Conservation (phyloP, 2,113 vertebrate species). For the Pampusana beccarii region DNA sequence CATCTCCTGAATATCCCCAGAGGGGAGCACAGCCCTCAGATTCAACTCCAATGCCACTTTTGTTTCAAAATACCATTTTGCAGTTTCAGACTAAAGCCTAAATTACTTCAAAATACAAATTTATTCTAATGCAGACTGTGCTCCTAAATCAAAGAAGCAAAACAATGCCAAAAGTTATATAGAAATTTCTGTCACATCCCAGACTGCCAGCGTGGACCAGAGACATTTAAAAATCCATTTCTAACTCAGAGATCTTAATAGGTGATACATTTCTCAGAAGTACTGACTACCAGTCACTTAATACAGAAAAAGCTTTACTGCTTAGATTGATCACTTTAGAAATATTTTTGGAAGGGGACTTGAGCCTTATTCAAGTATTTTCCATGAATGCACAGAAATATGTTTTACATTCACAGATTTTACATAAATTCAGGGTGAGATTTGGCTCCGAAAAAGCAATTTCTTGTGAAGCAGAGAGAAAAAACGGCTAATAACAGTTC, state of each 20-base stretch:
- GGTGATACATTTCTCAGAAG: background rate
- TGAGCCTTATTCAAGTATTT: background rate
- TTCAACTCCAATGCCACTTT: background rate
- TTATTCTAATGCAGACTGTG: background rate
- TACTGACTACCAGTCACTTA: background rate
- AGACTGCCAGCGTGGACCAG: background rate
- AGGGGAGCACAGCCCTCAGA: background rate
- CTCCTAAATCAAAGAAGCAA: background rate
- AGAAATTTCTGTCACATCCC: background rate
- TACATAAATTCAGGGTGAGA: background rate
- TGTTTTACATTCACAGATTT: background rate
- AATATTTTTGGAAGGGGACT: background rate
- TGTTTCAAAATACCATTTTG: background rate
- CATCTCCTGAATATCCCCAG: background rate
- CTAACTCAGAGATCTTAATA: conserved; percentile 5
- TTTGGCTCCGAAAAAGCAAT: background rate
- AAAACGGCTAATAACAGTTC: background rate
- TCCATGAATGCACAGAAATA: background rate
- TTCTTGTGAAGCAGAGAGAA: background rate
- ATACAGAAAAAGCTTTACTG: background rate
- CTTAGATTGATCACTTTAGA: background rate
- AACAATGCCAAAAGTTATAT: background rate
- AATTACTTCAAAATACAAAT: conserved; percentile 3
- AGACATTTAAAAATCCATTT: conserved; percentile 26
- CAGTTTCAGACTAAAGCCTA: background rate